Evolutionary conservation across 1,140 invertebrate species (phyloP).

Genomic region (Camponotus vicinus): DNA sequence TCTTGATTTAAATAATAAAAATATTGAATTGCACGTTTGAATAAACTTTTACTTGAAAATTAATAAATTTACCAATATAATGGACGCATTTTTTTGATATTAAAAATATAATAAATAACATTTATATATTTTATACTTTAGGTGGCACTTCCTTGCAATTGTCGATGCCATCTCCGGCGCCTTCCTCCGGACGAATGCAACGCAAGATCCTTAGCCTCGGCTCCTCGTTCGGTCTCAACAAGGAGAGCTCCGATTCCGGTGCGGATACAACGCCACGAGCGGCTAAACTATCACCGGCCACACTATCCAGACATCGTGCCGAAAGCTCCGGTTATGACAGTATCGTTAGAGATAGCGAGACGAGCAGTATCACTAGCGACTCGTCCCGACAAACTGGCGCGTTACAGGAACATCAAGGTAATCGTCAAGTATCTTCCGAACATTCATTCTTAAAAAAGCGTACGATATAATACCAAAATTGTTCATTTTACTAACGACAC

Average conservation of each 20-base stretch:
- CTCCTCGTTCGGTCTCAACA: conserved; percentile 86
- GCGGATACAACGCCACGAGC: conserved; percentile 93
- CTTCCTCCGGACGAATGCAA: conserved; percentile 86
- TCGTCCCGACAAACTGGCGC: conserved; percentile 89
- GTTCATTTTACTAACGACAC: background rate
- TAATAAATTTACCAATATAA: background rate
- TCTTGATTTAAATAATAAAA: background rate
- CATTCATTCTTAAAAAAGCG: background rate
- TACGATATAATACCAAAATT: background rate
- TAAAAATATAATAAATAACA: background rate
- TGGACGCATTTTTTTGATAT: background rate
- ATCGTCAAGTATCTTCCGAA: conserved; percentile 6
- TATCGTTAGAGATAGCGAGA: conserved; percentile 94
- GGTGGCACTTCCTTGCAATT: conserved; percentile 81
- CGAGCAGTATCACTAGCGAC: conserved; percentile 93
- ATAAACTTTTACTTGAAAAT: conserved; percentile 6
- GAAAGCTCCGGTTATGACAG: conserved; percentile 96
- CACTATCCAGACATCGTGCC: conserved; percentile 89
- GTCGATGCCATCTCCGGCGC: conserved; percentile 86
- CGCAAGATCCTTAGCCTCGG: conserved; percentile 87
- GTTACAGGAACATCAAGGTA: conserved; percentile 87
- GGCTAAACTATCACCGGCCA: conserved; percentile 91
- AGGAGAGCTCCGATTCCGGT: conserved; percentile 93
- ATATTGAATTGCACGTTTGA: background rate
- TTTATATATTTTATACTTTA: conserved; percentile 59